phyloP scores from a whole-genome alignment of 1,140 invertebrate species.

The Anoplolepis gracilipes region DNA sequence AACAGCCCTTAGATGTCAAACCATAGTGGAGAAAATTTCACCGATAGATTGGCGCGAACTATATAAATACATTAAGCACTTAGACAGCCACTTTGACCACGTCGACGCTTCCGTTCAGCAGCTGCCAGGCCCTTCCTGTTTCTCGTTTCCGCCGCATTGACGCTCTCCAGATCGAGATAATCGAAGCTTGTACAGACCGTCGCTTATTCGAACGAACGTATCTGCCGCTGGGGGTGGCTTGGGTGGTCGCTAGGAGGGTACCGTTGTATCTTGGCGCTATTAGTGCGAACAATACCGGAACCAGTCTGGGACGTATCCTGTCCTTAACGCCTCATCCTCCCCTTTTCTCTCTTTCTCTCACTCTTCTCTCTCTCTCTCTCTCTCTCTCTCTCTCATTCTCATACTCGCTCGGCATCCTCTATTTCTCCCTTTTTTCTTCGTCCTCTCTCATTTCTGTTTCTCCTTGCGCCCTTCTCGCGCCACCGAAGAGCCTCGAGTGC shows the following conservation, averaged over 20 bases:
- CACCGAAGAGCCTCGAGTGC: constrained; percentile 76
- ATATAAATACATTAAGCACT: constrained; percentile 58
- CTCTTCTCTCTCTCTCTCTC: constrained; percentile 62
- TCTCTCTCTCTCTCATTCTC: constrained; percentile 59
- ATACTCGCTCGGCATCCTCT: constrained; percentile 61
- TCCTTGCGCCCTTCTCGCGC: constrained; percentile 57
- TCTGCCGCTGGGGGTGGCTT: constrained; percentile 63
- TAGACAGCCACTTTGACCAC: constrained; percentile 55
- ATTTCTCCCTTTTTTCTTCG: constrained; percentile 46
- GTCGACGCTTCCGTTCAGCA: constrained; percentile 57
- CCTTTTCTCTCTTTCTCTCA: constrained; percentile 39
- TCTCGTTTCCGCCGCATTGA: constrained; percentile 80
- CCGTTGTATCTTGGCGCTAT: constrained; percentile 83
- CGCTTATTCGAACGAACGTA: constrained; percentile 73
- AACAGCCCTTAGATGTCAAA: neutral
- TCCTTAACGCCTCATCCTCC: constrained; percentile 81
- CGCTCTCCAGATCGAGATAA: constrained; percentile 85
- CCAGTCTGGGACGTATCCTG: constrained; percentile 83
- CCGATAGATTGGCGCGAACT: neutral
- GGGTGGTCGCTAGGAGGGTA: constrained; percentile 51
- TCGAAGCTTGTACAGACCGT: constrained; percentile 79
- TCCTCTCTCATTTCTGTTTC: constrained; percentile 57
- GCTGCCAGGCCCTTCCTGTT: constrained; percentile 69
- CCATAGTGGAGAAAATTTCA: neutral
- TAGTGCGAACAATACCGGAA: constrained; percentile 85